Percentiles rank a stretch among this genome's conserved stretches.
Evolutionary conservation across 2,113 vertebrate genomes (phyloP).

Genomic region (Pristiophorus japonicus): DNA sequence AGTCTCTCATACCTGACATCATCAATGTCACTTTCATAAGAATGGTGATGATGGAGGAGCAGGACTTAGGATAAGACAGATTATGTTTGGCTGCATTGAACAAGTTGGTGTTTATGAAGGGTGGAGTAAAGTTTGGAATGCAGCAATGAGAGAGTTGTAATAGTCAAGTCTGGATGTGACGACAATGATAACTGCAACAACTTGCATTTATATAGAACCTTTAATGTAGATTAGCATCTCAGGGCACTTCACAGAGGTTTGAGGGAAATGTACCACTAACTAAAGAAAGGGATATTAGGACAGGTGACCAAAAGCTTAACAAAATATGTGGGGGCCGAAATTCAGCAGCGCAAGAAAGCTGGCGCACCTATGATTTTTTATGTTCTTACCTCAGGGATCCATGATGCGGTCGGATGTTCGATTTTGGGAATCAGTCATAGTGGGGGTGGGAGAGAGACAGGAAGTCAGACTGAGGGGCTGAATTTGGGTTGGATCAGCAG

Average conservation of each 20-base stretch:
- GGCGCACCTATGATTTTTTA: too few relatives aligned
- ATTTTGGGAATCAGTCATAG: too few relatives aligned
- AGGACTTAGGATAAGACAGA: neutral
- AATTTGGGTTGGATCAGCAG: too few relatives aligned
- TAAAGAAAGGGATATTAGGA: neutral
- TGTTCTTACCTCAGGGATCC: too few relatives aligned
- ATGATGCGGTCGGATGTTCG: too few relatives aligned
- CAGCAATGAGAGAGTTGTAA: neutral
- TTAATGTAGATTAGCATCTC: neutral
- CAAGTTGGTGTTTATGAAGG: neutral
- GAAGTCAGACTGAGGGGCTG: too few relatives aligned
- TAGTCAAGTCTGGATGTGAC: neutral
- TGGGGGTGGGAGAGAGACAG: too few relatives aligned
- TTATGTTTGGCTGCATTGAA: neutral
- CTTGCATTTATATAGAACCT: neutral
- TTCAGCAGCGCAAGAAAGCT: too few relatives aligned
- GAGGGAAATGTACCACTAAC: neutral
- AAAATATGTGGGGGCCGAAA: neutral
- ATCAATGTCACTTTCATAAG: neutral
- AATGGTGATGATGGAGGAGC: neutral
- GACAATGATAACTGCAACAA: neutral
- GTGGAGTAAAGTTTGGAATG: neutral
- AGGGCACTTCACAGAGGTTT: neutral
- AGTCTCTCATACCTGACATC: neutral
- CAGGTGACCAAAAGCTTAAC: neutral